These are phyloP conservation scores for Crenuchus spilurus DNA, from an alignment of 2,797 vertebrate species.

Conservation along the genomic window DNA sequence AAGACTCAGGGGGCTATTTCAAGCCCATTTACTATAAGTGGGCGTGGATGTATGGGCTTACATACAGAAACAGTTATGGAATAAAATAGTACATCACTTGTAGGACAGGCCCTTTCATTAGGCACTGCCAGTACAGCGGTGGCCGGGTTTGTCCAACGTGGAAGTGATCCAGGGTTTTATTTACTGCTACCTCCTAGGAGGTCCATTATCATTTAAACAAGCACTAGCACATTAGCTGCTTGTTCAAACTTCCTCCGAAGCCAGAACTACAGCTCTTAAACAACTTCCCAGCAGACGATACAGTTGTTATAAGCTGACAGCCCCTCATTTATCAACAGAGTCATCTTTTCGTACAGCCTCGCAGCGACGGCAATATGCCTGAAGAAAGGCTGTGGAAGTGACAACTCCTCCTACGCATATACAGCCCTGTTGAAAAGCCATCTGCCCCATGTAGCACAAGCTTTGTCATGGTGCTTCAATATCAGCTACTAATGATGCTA, in stretches of 20 bases:
- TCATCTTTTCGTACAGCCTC: background rate
- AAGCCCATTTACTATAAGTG: background rate
- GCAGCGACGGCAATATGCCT: background rate
- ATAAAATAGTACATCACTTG: background rate
- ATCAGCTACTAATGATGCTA: background rate
- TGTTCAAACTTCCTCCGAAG: background rate
- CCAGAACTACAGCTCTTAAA: no score
- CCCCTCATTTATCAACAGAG: conserved; percentile 19
- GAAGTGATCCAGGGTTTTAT: conserved; percentile 1
- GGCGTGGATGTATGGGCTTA: background rate
- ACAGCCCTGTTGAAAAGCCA: background rate
- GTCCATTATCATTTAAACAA: conserved; percentile 11
- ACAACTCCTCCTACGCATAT: background rate
- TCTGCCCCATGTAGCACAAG: conserved; percentile 19
- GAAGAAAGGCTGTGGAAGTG: background rate
- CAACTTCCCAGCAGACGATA: background rate
- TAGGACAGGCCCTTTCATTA: background rate
- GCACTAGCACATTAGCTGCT: background rate
- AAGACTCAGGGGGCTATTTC: background rate
- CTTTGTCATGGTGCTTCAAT: conserved; percentile 3
- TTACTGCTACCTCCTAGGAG: background rate
- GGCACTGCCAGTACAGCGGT: background rate
- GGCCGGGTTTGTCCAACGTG: background rate
- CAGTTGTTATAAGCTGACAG: conserved; percentile 22
- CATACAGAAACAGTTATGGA: background rate